These are phyloP conservation scores for Megalonaias nervosa DNA, from an alignment of 1,140 invertebrate species.

Conservation along the genomic window DNA sequence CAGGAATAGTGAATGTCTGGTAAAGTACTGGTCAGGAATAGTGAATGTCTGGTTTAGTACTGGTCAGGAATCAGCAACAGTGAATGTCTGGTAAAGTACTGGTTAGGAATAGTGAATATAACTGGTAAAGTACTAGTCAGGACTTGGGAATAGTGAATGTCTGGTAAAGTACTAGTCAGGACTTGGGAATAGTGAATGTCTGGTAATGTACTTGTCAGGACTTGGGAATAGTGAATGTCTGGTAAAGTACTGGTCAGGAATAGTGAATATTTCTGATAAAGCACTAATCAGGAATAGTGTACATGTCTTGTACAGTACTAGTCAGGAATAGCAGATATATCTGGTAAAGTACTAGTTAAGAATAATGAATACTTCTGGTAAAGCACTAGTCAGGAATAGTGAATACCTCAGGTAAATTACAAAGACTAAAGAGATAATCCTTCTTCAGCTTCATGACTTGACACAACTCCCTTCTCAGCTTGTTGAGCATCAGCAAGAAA, in stretches of 20 bases:
- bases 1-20: conserved; percentile 46
- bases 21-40: conserved; percentile 53
- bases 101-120: conserved; percentile 12
- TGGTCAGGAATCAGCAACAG: background rate
- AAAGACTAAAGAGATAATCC: conserved; percentile 49
- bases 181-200: too few species aligned
- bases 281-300: conserved; percentile 34
- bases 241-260: background rate
- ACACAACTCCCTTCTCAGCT: conserved; percentile 41
- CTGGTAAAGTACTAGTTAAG: too few species aligned
- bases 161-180: conserved; percentile 48
- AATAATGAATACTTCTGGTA: too few species aligned
- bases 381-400: background rate
- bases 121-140: conserved; percentile 50
- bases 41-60: too few species aligned
- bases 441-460: conserved; percentile 37
- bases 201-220: too few species aligned
- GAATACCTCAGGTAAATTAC: conserved; percentile 59
- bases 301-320: too few species aligned
- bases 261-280: conserved; percentile 49
- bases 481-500: conserved; percentile 56
- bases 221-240: too few species aligned
- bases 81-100: too few species aligned
- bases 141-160: conserved; percentile 39
- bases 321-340: too few species aligned